Percentiles rank a stretch among this genome's conserved stretches.
Evolutionary conservation across 30 jellyfish, hydroid and myxozoan genomes (phyloP).

Genomic region (Chrysaora quinquecirrha): DNA sequence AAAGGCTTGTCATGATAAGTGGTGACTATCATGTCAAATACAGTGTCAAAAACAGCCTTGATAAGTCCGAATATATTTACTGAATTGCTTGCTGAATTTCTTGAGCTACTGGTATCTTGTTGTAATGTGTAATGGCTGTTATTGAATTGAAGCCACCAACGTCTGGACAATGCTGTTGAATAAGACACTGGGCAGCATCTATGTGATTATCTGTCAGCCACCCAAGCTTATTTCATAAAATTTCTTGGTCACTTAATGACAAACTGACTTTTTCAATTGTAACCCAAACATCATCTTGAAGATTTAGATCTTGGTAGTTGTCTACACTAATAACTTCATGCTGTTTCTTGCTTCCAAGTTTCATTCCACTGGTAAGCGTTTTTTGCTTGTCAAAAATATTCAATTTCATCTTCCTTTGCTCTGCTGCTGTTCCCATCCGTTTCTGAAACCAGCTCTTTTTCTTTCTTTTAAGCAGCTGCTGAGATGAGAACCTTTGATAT

Average conservation of each 20-base stretch:
- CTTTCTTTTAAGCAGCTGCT: conserved; percentile 28
- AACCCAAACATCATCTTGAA: conserved; percentile 22
- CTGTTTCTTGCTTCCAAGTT: background rate
- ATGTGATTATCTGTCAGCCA: conserved; percentile 35
- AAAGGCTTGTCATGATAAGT: no score
- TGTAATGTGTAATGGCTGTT: conserved; percentile 37
- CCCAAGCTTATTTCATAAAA: conserved; percentile 21
- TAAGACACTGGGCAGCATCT: conserved; percentile 33
- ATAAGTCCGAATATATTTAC: no score
- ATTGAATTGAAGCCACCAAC: conserved; percentile 18
- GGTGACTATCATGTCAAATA: no score
- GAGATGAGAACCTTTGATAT: conserved; percentile 14
- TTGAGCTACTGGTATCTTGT: conserved; percentile 11
- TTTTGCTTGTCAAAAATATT: background rate
- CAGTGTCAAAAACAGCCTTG: no score
- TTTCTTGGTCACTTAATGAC: background rate
- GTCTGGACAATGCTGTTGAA: background rate
- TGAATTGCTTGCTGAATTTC: conserved; percentile 16
- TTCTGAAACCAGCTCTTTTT: conserved; percentile 22
- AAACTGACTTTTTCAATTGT: conserved; percentile 23
- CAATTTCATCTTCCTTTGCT: conserved; percentile 3
- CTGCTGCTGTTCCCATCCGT: conserved; percentile 46
- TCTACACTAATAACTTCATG: conserved; percentile 5
- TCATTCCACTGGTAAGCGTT: background rate
- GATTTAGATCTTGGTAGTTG: conserved; percentile 6